Conservation (phyloP, 2,888 invertebrate genomes). For the Agrochola circellaris region DNA sequence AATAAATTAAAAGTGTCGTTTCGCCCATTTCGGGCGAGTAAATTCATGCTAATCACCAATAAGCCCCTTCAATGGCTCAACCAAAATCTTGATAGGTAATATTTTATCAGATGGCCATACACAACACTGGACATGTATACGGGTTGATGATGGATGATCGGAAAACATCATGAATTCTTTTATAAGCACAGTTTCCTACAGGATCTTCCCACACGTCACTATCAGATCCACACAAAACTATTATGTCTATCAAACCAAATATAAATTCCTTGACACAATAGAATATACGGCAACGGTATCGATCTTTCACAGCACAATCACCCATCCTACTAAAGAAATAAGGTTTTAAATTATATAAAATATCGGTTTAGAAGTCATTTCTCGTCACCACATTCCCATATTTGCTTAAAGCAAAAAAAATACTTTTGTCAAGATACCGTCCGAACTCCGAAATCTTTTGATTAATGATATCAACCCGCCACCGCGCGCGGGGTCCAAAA, state of each 20-base stretch:
- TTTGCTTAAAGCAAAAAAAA: slow-evolving; percentile 87
- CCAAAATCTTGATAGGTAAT: neutral
- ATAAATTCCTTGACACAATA: slow-evolving; percentile 59
- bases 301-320: slow-evolving; percentile 12
- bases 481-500: slow-evolving; percentile 74
- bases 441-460: slow-evolving; percentile 79
- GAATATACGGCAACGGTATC: slow-evolving; percentile 12
- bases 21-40: too few species aligned
- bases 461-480: slow-evolving; percentile 86
- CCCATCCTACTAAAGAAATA: neutral
- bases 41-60: too few species aligned
- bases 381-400: slow-evolving; percentile 80
- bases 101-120: neutral
- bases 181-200: slow-evolving; percentile 43
- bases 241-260: slow-evolving; percentile 65
- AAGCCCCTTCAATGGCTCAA: neutral
- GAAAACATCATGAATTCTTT: slow-evolving; percentile 34
- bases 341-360: neutral
- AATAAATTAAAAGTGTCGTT: too few species aligned
- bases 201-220: slow-evolving; percentile 61
- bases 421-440: slow-evolving; percentile 83
- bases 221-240: slow-evolving; percentile 57
- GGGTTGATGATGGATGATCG: slow-evolving; percentile 38
- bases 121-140: slow-evolving; percentile 19
- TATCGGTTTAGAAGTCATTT: neutral